Evolutionary conservation across 1,140 invertebrate genomes (phyloP).

Genomic region (Rhopalosiphum maidis): DNA sequence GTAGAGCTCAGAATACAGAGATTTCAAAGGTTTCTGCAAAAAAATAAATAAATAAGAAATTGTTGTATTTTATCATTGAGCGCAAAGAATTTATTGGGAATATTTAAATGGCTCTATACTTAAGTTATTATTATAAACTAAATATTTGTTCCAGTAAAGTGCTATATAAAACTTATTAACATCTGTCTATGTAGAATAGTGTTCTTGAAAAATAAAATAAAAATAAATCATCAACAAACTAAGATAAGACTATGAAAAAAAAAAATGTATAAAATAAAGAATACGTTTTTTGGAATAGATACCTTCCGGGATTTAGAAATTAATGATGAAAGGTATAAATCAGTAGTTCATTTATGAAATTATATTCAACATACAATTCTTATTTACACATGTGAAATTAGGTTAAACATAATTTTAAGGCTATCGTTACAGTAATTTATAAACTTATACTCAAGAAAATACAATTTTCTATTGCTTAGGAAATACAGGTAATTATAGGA

Average conservation of each 20-base stretch:
- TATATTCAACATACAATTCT: no score
- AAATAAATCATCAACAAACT: not conserved
- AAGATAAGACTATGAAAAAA: not conserved
- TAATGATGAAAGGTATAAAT: no score
- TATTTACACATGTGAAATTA: no score
- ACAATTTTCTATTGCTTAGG: not conserved
- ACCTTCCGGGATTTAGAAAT: no score
- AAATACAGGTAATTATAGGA: not conserved
- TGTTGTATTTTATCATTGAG: not conserved
- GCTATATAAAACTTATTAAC: not conserved
- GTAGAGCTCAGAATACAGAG: no score
- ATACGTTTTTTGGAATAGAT: no score
- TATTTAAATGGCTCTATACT: not conserved
- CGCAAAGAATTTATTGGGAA: not conserved
- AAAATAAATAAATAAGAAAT: not conserved
- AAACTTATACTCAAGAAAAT: no score
- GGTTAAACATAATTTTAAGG: no score
- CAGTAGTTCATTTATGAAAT: no score
- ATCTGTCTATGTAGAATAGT: not conserved
- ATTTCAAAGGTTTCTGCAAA: not conserved
- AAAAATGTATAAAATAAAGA: no score
- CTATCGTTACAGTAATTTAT: not conserved
- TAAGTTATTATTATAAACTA: not conserved
- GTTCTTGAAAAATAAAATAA: not conserved
- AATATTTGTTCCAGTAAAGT: not conserved